Evolutionary conservation across 2,113 vertebrate species (phyloP), one percentile per base, ranked within the genome.

Genomic region (Istiophorus platypterus): DNA sequence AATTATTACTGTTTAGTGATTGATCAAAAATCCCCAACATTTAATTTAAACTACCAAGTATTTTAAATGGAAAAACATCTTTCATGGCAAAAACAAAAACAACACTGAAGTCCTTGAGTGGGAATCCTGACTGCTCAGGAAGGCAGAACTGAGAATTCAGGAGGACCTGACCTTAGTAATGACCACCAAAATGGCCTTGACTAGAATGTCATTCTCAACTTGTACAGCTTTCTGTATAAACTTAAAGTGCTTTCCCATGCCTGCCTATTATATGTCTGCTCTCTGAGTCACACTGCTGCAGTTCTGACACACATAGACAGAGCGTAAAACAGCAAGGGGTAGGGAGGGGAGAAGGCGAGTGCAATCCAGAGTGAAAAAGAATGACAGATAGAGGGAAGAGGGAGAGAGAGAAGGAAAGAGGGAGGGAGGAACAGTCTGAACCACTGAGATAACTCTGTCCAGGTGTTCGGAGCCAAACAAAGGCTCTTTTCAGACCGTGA

Each of bases 401-500:
- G 37, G 63, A 73, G 76, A 58, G 57, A 41, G 39, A 31, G 47
- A 71, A 41, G 45, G 54, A 24, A 37, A 17, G 42, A 45, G 45
- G 29, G 57, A 24, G 73, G 59, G 77, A 70, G 76, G 47, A 58
- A 68, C 73, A 69, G 82, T 42, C 63, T 61, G 93, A 80, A 86
- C 71, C 34, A 88, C 80, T 91, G 77, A 81, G 92, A 94, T 94
- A 95, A 93, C 92, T 75, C 94, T 82, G 94, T 95, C 96, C 97
- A 98, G 97, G 97, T 98, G 97, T 96, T 95, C 95, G 72, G 80
- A 82, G 74, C 75, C 82, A 92, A 95, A 98, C 97, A 99, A 98
- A 97, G 97, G 81, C 89, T 86, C 97, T 97, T 97, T 98, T 98
- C 95, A 97, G 94, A 17, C 74, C 78, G 82, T 88, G 94, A 95